phyloP scores from a whole-genome alignment of 2,888 invertebrate genomes.

The Cantharis lateralis region DNA sequence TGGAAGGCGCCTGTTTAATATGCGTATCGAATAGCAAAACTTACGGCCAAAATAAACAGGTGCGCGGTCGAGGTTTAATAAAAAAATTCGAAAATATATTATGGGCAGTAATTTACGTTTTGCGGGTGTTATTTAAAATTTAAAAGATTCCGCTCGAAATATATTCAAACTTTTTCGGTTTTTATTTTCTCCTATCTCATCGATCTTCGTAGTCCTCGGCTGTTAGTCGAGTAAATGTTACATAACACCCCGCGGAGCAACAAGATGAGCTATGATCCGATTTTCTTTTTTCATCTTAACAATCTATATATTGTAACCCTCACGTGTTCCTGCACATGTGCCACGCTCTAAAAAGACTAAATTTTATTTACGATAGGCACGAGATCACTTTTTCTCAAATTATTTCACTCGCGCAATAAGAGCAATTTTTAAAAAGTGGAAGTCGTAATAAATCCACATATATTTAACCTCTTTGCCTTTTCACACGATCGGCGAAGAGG shows the following conservation, averaged over 20 bases:
- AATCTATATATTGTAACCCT: slow-evolving; percentile 36
- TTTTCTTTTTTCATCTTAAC: slow-evolving; percentile 31
- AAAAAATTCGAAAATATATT: background rate
- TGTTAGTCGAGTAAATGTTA: background rate
- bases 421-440: background rate
- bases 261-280: slow-evolving; percentile 35
- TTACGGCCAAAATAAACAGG: slow-evolving; percentile 10
- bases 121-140: too few relatives aligned
- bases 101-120: background rate
- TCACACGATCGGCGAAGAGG: slow-evolving; percentile 19
- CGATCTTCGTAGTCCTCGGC: background rate
- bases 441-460: slow-evolving; percentile 18
- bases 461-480: slow-evolving; percentile 18
- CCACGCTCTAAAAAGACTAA: slow-evolving; percentile 29
- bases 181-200: background rate
- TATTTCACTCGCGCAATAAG: background rate
- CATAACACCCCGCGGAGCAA: slow-evolving; percentile 28
- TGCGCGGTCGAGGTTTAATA: slow-evolving; percentile 1
- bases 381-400: background rate
- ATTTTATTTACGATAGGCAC: background rate
- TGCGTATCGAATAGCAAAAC: slow-evolving; percentile 1
- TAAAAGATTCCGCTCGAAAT: too few relatives aligned
- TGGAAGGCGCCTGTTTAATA: slow-evolving; percentile 16
- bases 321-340: slow-evolving; percentile 36
- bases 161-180: background rate